These are phyloP conservation scores for Diogma glabrata DNA, from an alignment of 2,888 invertebrate genomes.

Conservation along the genomic window DNA sequence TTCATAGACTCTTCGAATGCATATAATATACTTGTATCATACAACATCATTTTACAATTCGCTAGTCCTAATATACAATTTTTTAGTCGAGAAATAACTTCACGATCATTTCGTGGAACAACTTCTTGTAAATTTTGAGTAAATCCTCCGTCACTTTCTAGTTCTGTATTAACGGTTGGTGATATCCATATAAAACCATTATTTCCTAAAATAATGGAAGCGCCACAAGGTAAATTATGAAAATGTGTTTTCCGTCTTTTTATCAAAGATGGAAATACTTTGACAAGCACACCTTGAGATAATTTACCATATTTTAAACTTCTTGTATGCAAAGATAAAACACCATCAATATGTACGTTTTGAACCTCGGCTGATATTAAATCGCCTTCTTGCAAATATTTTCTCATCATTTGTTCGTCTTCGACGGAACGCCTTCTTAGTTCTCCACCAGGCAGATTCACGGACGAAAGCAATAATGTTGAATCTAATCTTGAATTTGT, in stretches of 20 bases:
- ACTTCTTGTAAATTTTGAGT: slow-evolving; percentile 61
- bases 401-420: slow-evolving; percentile 96
- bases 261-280: slow-evolving; percentile 84
- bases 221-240: slow-evolving; percentile 84
- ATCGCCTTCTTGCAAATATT: slow-evolving; percentile 84
- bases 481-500: slow-evolving; percentile 86
- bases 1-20: slow-evolving; percentile 83
- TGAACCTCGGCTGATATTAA: slow-evolving; percentile 97
- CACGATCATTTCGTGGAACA: slow-evolving; percentile 59
- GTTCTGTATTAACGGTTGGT: slow-evolving; percentile 51
- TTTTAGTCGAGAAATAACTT: slow-evolving; percentile 75
- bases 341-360: slow-evolving; percentile 81
- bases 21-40: slow-evolving; percentile 82
- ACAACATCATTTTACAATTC: slow-evolving; percentile 78
- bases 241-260: slow-evolving; percentile 93
- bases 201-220: slow-evolving; percentile 86
- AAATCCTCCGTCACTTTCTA: slow-evolving; percentile 56
- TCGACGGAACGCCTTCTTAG: slow-evolving; percentile 83
- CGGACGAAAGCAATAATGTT: slow-evolving; percentile 75
- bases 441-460: slow-evolving; percentile 96
- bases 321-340: slow-evolving; percentile 86
- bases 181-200: slow-evolving; percentile 95
- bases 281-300: slow-evolving; percentile 76
- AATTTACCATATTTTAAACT: slow-evolving; percentile 95
- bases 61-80: slow-evolving; percentile 84